Evolutionary conservation across 2,113 vertebrate genomes (phyloP).

Genomic region (Ochotona curzoniae): DNA sequence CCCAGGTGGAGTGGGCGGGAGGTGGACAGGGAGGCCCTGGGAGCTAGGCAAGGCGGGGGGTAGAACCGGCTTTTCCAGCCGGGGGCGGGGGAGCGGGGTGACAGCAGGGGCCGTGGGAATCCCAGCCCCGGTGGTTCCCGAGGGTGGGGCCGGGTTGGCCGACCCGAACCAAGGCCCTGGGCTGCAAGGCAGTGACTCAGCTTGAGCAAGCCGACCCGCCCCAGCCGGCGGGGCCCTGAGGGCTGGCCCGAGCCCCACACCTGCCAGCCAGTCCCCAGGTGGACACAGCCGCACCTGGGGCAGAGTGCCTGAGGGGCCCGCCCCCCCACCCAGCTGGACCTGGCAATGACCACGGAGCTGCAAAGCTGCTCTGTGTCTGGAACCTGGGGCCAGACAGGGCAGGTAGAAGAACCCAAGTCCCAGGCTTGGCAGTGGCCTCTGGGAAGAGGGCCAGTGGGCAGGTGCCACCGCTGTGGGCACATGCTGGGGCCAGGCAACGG

Average conservation of each 20-base stretch:
- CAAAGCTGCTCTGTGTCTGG: too few species aligned
- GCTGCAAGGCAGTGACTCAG: conserved; percentile 85
- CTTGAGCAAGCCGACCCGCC: conserved; percentile 79
- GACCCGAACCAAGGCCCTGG: conserved; percentile 79
- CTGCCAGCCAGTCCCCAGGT: not conserved
- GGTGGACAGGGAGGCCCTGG: not conserved
- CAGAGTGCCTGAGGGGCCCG: not conserved
- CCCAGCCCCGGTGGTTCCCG: conserved; percentile 81
- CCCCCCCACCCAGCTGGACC: not conserved
- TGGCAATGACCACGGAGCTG: not conserved
- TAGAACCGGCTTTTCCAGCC: conserved; percentile 72
- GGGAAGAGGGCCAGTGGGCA: too few species aligned
- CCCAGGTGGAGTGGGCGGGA: not conserved
- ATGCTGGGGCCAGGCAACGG: too few species aligned
- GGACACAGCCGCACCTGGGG: fast-evolving
- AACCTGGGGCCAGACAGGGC: too few species aligned
- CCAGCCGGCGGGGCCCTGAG: not conserved
- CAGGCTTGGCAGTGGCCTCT: too few species aligned
- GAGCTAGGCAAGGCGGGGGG: not conserved
- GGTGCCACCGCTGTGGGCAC: too few species aligned
- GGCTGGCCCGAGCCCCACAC: fast-evolving
- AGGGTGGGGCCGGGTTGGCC: conserved; percentile 80
- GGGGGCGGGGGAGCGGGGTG: not conserved
- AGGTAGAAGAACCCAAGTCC: too few species aligned
- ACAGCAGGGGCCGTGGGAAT: conserved; percentile 85